These are phyloP conservation scores for Calidris pygmaea DNA, from an alignment of 2,113 vertebrate genomes.

Conservation along the genomic window DNA sequence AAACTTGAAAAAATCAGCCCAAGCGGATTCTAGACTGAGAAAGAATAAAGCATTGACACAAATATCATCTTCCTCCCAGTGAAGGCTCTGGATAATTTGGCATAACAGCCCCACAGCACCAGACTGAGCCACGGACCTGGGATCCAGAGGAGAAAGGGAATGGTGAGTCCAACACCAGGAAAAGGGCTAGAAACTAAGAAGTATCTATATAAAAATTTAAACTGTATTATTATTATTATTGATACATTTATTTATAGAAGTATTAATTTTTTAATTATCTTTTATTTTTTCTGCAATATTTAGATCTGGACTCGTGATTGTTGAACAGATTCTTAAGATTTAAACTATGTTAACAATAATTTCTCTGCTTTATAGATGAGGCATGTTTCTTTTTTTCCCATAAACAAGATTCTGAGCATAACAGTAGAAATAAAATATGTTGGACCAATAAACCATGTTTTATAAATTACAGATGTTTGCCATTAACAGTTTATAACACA, in stretches of 20 bases:
- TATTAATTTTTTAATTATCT: not conserved
- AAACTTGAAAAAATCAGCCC: not conserved
- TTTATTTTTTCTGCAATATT: not conserved
- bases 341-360: not conserved
- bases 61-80: not conserved
- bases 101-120: not conserved
- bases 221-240: not conserved
- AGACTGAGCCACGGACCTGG: accelerated
- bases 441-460: not conserved
- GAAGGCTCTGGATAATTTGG: not conserved
- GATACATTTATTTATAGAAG: not conserved
- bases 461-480: not conserved
- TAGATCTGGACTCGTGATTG: not conserved
- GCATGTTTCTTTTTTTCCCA: not conserved
- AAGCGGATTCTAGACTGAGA: not conserved
- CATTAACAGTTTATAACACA: not conserved
- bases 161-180: not conserved
- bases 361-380: not conserved
- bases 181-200: not conserved
- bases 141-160: not conserved
- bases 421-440: not conserved
- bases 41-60: not conserved
- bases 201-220: not conserved
- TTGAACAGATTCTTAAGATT: not conserved
- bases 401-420: not conserved